A percentile compares a stretch with the other conserved stretches of the same genome.
Conservation (phyloP, 2,113 vertebrate species). For the Ancistrus triradiatus region DNA sequence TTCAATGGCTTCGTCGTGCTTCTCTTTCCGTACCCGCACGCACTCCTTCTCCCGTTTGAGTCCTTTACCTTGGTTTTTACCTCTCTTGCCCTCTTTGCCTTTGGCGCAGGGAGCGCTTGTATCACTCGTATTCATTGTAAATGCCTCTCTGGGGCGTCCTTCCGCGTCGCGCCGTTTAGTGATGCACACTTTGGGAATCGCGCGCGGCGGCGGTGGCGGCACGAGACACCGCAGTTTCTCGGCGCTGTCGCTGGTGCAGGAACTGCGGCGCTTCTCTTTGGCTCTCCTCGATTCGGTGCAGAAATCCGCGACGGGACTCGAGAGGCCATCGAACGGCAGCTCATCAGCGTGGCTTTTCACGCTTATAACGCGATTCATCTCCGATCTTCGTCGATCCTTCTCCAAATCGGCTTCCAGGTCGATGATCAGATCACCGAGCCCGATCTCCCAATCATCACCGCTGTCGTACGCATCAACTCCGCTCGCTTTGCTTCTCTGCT, state of each 20-base stretch:
- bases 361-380: slow-evolving; percentile 86
- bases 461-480: slow-evolving; percentile 96
- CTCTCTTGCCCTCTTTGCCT: slow-evolving; percentile 85
- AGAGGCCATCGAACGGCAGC: slow-evolving; percentile 74
- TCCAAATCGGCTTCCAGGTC: slow-evolving; percentile 94
- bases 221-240: slow-evolving; percentile 82
- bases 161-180: slow-evolving; percentile 85
- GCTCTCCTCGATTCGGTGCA: slow-evolving; percentile 90
- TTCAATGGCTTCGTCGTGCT: slow-evolving; percentile 74
- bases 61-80: slow-evolving; percentile 79
- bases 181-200: slow-evolving; percentile 82
- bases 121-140: slow-evolving; percentile 68
- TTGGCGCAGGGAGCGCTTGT: slow-evolving; percentile 77
- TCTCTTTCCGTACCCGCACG: slow-evolving; percentile 75
- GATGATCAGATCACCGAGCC: slow-evolving; percentile 94
- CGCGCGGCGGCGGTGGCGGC: slow-evolving; percentile 78
- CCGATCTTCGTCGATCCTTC: slow-evolving; percentile 89
- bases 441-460: slow-evolving; percentile 98
- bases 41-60: slow-evolving; percentile 87
- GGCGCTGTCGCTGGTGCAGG: slow-evolving; percentile 78
- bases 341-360: slow-evolving; percentile 72
- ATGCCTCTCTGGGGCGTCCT: slow-evolving; percentile 85
- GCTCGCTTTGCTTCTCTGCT: slow-evolving; percentile 59
- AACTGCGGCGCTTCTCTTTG: slow-evolving; percentile 89
- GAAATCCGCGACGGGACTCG: slow-evolving; percentile 81